Conservation (phyloP, 2,888 invertebrate species). For the Nematopogon swammerdamellus region DNA sequence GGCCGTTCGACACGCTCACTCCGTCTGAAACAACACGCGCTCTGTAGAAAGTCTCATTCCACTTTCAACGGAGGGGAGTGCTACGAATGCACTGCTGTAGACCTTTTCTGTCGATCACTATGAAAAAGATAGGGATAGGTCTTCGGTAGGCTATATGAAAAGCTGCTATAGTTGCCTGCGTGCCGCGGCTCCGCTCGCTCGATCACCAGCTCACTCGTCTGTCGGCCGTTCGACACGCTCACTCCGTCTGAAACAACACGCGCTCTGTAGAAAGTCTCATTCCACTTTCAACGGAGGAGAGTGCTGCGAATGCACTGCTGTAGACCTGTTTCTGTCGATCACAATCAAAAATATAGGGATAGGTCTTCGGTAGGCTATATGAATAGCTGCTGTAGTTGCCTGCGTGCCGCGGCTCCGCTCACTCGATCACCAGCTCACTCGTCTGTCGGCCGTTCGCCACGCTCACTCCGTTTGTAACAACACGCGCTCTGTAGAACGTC, state of each 20-base stretch:
- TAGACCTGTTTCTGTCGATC: too few relatives aligned
- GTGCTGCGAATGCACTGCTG: too few relatives aligned
- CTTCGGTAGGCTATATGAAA: too few relatives aligned
- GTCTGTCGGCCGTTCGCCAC: slow-evolving; percentile 57
- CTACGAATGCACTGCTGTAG: too few relatives aligned
- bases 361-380: too few relatives aligned
- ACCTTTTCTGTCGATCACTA: too few relatives aligned
- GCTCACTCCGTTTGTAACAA: slow-evolving; percentile 50
- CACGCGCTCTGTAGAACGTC: too few relatives aligned
- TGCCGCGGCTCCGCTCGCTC: slow-evolving; percentile 64
- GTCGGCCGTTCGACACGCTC: slow-evolving; percentile 53
- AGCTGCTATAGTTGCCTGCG: slow-evolving; percentile 80
- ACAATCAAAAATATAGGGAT: too few relatives aligned
- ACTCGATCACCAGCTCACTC: slow-evolving; percentile 66
- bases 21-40: slow-evolving; percentile 49
- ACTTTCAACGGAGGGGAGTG: too few relatives aligned
- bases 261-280: not conserved
- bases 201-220: slow-evolving; percentile 66
- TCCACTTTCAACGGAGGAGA: too few relatives aligned
- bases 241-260: slow-evolving; percentile 42
- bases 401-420: slow-evolving; percentile 65
- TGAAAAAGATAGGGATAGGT: too few relatives aligned
- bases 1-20: slow-evolving; percentile 54
- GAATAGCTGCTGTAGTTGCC: slow-evolving; percentile 81
- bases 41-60: too few relatives aligned